Evolutionary conservation across 2,113 vertebrate species (phyloP).

Genomic region (Sphyrna mokarran): DNA sequence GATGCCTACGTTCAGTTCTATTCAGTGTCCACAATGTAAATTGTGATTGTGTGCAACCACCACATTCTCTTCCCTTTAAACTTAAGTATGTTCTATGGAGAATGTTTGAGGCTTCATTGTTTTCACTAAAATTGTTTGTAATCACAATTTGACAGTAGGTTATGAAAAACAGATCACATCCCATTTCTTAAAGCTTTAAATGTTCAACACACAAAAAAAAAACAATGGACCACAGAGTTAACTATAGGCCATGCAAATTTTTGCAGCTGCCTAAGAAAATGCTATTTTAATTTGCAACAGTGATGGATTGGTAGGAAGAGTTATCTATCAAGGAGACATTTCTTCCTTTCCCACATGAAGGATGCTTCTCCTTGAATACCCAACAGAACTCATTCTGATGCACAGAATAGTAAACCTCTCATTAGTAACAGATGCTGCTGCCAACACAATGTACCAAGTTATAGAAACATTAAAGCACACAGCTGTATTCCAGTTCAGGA

Average conservation of each 20-base stretch:
- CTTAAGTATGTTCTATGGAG: not conserved
- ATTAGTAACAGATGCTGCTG: conserved; percentile 27
- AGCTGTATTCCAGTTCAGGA: not conserved
- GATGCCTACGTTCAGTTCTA: not conserved
- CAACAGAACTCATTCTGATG: conserved; percentile 36
- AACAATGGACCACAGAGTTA: not conserved
- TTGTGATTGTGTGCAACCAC: not conserved
- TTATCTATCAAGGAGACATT: conserved; percentile 27
- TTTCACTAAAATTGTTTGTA: not conserved
- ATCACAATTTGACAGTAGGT: not conserved
- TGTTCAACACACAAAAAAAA: not conserved
- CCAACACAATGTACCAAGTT: conserved; percentile 26
- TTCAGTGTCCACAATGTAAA: not conserved
- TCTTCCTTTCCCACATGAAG: conserved; percentile 19
- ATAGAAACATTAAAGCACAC: conserved; percentile 1
- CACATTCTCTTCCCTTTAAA: not conserved
- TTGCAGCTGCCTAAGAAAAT: not conserved
- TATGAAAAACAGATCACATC: not conserved
- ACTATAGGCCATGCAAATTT: not conserved
- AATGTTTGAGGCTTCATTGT: not conserved
- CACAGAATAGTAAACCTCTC: conserved; percentile 27
- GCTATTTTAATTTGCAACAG: not conserved
- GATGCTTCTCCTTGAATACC: conserved; percentile 26
- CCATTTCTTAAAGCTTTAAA: not conserved
- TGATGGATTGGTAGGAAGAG: not conserved